phyloP scores from a whole-genome alignment of 2,888 invertebrate species.

The Chymomyza fuscimana region DNA sequence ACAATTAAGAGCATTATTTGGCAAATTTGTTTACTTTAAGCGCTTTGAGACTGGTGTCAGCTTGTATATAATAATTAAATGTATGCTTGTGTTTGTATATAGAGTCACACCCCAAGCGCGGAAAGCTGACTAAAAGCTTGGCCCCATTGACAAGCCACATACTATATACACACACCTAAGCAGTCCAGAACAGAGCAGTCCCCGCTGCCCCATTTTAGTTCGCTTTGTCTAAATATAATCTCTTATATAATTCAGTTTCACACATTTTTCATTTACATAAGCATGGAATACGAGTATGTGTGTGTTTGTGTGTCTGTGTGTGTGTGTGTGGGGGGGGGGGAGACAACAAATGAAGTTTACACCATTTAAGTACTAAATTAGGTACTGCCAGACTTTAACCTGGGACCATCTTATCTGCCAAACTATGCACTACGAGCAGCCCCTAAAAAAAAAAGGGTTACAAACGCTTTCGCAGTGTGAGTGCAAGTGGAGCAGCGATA shows the following conservation, averaged over 20 bases:
- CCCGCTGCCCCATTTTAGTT: background rate
- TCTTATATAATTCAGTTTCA: background rate
- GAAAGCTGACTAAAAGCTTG: too few species aligned
- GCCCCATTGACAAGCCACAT: background rate
- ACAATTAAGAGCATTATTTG: background rate
- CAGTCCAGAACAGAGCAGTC: background rate
- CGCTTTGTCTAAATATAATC: background rate
- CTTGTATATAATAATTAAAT: background rate
- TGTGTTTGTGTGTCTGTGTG: background rate
- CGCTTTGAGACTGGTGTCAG: background rate
- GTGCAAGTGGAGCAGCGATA: too few species aligned
- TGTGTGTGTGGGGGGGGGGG: background rate
- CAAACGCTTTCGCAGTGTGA: too few species aligned
- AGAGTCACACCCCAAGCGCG: background rate
- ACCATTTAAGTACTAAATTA: background rate
- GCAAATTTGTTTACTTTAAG: background rate
- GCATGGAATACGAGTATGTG: background rate
- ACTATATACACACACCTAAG: background rate
- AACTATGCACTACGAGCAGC: background rate
- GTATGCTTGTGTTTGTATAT: constrained; percentile 1
- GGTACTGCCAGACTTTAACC: background rate
- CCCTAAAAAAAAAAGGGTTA: background rate
- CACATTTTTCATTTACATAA: background rate
- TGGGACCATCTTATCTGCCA: background rate
- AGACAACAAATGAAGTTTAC: background rate